Conservation (phyloP, 2,888 invertebrate species). For the Cynaeus angustus region DNA sequence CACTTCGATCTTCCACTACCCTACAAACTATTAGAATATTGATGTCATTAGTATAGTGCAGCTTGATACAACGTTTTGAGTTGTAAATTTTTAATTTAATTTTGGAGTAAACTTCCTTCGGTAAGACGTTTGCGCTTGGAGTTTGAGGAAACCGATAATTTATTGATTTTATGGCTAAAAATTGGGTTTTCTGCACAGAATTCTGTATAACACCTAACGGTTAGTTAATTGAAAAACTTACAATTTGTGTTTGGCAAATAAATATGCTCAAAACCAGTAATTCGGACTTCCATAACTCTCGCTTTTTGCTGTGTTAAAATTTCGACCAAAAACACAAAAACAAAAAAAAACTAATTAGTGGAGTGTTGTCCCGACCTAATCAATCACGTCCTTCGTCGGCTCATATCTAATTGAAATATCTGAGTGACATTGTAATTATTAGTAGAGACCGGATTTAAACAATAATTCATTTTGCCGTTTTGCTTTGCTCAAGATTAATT, state of each 20-base stretch:
- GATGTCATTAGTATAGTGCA: slow-evolving; percentile 2
- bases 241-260: too few species aligned
- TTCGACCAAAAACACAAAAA: too few species aligned
- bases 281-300: too few species aligned
- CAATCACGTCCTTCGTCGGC: slow-evolving; percentile 17
- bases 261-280: too few species aligned
- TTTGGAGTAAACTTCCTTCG: background rate
- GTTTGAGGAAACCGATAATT: too few species aligned
- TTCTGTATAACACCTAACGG: too few species aligned
- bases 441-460: background rate
- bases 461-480: slow-evolving; percentile 4
- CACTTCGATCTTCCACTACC: background rate
- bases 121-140: background rate
- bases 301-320: too few species aligned
- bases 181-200: too few species aligned
- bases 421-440: slow-evolving; percentile 20
- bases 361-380: slow-evolving; percentile 7
- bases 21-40: slow-evolving; percentile 3
- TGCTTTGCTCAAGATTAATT: background rate
- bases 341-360: slow-evolving; percentile 10
- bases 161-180: background rate
- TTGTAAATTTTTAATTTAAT: background rate
- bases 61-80: background rate
- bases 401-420: slow-evolving; percentile 23
- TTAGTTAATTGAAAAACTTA: too few species aligned